Percentiles rank a stretch among this genome's conserved stretches.
Conservation (phyloP, 2,113 vertebrate species). For the Eira barbara region DNA sequence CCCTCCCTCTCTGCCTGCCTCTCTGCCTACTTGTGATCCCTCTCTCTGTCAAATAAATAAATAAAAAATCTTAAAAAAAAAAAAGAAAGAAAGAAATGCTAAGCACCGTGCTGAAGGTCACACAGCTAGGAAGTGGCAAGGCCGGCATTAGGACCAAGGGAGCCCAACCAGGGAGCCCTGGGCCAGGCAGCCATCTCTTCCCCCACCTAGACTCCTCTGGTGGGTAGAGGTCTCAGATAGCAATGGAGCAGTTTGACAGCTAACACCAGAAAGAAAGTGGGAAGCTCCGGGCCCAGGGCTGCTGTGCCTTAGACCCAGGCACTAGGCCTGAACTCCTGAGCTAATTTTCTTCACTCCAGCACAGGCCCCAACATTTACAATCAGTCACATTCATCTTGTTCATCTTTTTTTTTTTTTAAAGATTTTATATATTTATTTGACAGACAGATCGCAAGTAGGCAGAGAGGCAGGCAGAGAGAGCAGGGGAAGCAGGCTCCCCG, state of each 20-base stretch:
- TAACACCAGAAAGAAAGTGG: neutral
- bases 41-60: no score
- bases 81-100: neutral
- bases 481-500: no score
- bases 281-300: neutral
- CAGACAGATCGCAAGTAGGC: no score
- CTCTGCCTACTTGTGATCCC: no score
- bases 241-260: neutral
- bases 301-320: neutral
- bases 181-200: neutral
- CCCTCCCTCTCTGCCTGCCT: no score
- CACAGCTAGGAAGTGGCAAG: neutral
- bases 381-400: neutral
- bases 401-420: no score
- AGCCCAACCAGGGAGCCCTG: neutral
- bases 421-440: no score
- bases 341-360: constrained; percentile 5
- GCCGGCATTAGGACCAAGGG: neutral
- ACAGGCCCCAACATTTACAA: neutral
- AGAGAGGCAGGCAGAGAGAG: no score
- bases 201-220: neutral
- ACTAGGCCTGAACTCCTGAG: neutral
- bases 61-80: no score
- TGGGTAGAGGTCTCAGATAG: neutral
- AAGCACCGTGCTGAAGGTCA: neutral